phyloP scores from a whole-genome alignment of 2,797 vertebrate species.

The Mormyrus hasselquistii region DNA sequence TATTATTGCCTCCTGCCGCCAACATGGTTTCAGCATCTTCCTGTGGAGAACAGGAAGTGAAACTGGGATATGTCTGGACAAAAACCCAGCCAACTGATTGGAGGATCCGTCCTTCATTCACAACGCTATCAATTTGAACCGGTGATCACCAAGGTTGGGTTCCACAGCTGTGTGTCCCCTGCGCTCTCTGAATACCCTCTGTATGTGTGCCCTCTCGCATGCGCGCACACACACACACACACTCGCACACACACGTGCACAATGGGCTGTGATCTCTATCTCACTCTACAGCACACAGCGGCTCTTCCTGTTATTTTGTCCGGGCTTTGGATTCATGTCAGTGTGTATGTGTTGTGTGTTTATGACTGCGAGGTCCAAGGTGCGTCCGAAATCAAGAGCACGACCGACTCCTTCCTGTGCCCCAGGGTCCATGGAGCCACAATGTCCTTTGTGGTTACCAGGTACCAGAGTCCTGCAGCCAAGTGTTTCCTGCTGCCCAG shows the following conservation, averaged over 20 bases:
- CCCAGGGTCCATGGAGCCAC: neutral
- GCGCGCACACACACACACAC: neutral
- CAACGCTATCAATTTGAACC: neutral
- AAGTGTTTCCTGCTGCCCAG: neutral
- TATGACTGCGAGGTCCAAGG: constrained; percentile 21
- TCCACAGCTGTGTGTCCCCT: neutral
- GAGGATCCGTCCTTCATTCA: neutral
- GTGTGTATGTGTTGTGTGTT: neutral
- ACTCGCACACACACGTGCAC: constrained; percentile 10
- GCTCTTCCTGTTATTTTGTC: constrained; percentile 13
- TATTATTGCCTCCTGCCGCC: neutral
- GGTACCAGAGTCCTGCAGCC: neutral
- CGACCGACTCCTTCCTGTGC: neutral
- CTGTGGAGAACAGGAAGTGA: neutral
- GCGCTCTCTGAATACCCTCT: neutral
- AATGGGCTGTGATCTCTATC: constrained; percentile 15
- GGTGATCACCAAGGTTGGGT: neutral
- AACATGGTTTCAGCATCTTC: neutral
- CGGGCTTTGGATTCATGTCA: neutral
- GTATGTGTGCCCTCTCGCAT: neutral
- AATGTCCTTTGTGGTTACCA: neutral
- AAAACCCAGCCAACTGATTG: neutral
- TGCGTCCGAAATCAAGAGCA: constrained; percentile 17
- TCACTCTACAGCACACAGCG: neutral
- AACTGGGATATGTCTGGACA: neutral